phyloP scores from a whole-genome alignment of 2,888 invertebrate species.

The Eristalis pertinax region DNA sequence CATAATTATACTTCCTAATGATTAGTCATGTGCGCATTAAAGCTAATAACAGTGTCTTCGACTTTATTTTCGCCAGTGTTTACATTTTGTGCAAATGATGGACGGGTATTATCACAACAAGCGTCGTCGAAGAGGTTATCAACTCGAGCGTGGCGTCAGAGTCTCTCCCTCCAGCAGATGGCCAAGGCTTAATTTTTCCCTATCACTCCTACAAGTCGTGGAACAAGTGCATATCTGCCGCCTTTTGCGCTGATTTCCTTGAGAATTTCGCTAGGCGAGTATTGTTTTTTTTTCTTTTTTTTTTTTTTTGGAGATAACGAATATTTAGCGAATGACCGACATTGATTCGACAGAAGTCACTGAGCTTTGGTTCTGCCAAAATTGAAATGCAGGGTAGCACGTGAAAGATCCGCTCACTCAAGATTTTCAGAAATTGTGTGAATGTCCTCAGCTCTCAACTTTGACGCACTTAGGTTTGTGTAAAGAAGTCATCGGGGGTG shows the following conservation, averaged over 20 bases:
- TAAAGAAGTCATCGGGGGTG: background rate
- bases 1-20: background rate
- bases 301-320: background rate
- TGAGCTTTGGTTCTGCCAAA: background rate
- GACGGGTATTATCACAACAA: background rate
- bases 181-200: background rate
- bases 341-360: background rate
- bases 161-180: background rate
- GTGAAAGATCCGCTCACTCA: too few relatives aligned
- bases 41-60: background rate
- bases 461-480: background rate
- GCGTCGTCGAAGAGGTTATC: background rate
- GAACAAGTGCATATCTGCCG: background rate
- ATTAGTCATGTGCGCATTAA: background rate
- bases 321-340: background rate
- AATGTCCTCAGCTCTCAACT: background rate
- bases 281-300: background rate
- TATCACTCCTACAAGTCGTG: background rate
- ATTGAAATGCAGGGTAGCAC: background rate
- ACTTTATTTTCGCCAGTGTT: background rate
- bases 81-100: background rate
- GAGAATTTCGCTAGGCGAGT: background rate
- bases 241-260: background rate
- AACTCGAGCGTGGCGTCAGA: background rate
- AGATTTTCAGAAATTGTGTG: background rate